Percentiles rank a stretch among this genome's conserved stretches.
These are phyloP conservation scores for Nycticryphes semicollaris DNA, from an alignment of 2,113 vertebrate genomes.

Conservation along the genomic window DNA sequence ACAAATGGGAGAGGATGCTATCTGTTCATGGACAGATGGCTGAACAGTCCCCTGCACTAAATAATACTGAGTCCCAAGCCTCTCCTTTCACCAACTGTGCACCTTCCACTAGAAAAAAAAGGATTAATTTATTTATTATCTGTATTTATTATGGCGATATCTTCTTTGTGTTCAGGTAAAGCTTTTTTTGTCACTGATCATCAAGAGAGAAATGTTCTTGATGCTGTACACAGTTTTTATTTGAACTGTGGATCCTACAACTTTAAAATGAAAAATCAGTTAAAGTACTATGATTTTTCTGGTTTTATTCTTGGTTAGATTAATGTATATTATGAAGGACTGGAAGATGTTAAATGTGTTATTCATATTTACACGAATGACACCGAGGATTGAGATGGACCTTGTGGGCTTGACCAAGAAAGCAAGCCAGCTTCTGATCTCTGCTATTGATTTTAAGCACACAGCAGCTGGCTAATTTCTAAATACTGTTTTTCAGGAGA, in stretches of 20 bases:
- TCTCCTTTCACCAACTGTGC: constrained; percentile 36
- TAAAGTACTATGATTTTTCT: not conserved
- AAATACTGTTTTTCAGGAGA: not conserved
- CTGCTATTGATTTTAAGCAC: not conserved
- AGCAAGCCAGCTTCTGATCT: not conserved
- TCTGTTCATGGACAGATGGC: constrained; percentile 53
- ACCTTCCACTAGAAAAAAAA: constrained; percentile 43
- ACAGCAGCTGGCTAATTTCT: not conserved
- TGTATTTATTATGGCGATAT: not conserved
- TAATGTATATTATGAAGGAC: not conserved
- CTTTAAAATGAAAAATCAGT: not conserved
- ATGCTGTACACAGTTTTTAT: not conserved
- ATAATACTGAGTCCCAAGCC: constrained; percentile 41
- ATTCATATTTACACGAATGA: not conserved
- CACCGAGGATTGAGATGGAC: not conserved
- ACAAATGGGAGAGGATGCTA: constrained; percentile 31
- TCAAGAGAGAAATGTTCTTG: not conserved
- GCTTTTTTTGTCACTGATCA: not conserved
- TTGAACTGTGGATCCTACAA: not conserved
- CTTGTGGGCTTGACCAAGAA: not conserved
- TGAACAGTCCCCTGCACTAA: constrained; percentile 49
- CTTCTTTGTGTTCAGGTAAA: not conserved
- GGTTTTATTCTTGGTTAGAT: not conserved
- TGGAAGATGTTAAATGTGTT: not conserved
- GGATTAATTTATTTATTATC: not conserved